A percentile compares a stretch with the other conserved stretches of the same genome.
These are phyloP conservation scores for Acanthosepion pharaonis DNA, from an alignment of 2,888 invertebrate genomes.

Conservation along the genomic window DNA sequence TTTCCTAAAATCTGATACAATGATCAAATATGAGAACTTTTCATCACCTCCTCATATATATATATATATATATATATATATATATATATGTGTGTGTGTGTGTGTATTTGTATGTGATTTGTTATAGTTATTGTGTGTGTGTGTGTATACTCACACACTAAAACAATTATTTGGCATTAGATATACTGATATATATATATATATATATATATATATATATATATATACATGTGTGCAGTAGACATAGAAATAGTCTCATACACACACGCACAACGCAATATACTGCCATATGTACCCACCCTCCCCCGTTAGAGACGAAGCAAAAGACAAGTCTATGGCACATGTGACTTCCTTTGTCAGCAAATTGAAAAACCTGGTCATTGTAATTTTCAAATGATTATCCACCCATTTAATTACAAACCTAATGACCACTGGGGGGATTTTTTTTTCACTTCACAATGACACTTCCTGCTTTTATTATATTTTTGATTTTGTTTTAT, in stretches of 20 bases:
- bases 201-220: not conserved
- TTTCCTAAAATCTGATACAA: too few species aligned
- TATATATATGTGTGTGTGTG: too few species aligned
- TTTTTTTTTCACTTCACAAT: not conserved
- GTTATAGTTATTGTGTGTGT: too few species aligned
- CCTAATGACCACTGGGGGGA: not conserved
- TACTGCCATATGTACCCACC: not conserved
- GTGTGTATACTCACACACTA: not conserved
- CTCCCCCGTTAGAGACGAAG: not conserved
- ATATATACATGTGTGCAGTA: not conserved
- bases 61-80: too few species aligned
- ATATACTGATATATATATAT: not conserved
- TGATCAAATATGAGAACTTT: too few species aligned
- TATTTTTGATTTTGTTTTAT: too few species aligned
- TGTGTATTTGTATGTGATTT: too few species aligned
- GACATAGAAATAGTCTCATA: not conserved
- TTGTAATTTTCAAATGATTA: not conserved
- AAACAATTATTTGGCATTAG: not conserved
- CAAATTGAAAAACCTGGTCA: not conserved
- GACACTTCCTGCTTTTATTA: not conserved
- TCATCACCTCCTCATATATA: too few species aligned
- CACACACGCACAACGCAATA: not conserved
- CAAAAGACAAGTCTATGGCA: not conserved
- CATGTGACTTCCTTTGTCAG: not conserved
- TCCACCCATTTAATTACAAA: not conserved